Base-by-base conservation (phyloP, 2,888 invertebrate genomes). In the Neoaliturus tenellus region DNA sequence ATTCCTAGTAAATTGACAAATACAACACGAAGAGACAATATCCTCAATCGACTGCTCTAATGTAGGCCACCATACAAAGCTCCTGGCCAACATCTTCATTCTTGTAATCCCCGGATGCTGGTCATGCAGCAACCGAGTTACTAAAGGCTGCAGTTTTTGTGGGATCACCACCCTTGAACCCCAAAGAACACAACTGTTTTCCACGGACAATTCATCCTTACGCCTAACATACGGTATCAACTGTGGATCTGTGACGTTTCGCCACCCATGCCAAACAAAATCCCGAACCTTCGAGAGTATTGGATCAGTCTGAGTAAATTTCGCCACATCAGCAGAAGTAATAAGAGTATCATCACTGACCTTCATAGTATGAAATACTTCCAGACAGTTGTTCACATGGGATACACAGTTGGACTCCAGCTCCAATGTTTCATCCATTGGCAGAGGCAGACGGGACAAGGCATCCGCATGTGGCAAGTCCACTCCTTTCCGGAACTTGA, bases 101-200 rank as follows among this genome's bases (percentile, higher is more conserved):
- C 33, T 5, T 1, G 67, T 67, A 10, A 67, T 67, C 3, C n/a
- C 31, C 1, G 67, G 28, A n/a, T 67, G 67, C 33, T 67, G 67
- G 23, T 67, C 67, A 58, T 58, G 25, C 25, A 67, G 23, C 67
- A 67, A 3, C 17, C 23, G 31, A 4, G 23, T 31, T n/a, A 67
- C 67, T 6, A 5, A 31, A 5, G 31, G 1, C 5, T 67, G 31
- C 6, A 67, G 17, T n/a, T 67, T 31, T 31, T 1, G 4, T 14
- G 67, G 28, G 0, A 67, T 67, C n/a, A 67, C 28, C 4, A 31
- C 67, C 14, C 85, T 85, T 23, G 71, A 33, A 23, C 67, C 85
- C 67, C 67, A 67, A 5, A 67, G 31, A n/a, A 17, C 33, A 82
- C 35, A 82, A 6, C 23, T 67, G 17, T 67, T 31, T 17, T 67